Conservation (phyloP, 2,888 invertebrate species). For the Tromatobia lineatoria region DNA sequence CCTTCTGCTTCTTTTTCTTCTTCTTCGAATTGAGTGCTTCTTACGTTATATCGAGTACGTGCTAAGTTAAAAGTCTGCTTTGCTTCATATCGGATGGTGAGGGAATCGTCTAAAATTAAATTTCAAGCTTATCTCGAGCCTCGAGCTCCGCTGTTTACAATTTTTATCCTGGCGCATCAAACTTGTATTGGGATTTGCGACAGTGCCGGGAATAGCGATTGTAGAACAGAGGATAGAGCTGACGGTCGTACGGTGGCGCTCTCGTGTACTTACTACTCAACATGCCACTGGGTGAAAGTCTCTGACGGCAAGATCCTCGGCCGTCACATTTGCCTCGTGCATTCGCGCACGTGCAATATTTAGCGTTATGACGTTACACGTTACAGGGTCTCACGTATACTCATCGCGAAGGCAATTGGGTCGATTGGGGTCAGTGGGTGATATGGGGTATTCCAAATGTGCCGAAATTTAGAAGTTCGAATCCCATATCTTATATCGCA, state of each 20-base stretch:
- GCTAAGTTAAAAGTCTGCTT: not conserved
- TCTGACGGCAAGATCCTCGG: slow-evolving; percentile 42
- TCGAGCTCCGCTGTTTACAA: not conserved
- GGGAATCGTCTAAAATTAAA: slow-evolving; percentile 8
- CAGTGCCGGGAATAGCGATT: not conserved
- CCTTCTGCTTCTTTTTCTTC: slow-evolving; percentile 56
- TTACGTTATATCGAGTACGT: slow-evolving; percentile 1
- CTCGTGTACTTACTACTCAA: slow-evolving; percentile 5
- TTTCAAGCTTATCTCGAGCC: not conserved
- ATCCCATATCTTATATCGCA: not conserved
- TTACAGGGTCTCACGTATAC: slow-evolving; percentile 46
- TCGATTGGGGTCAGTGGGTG: slow-evolving; percentile 16
- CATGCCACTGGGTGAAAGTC: slow-evolving; percentile 65
- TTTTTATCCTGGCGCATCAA: not conserved
- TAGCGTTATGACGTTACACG: slow-evolving; percentile 54
- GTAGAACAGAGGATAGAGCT: not conserved
- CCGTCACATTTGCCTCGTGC: slow-evolving; percentile 59
- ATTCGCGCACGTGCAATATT: slow-evolving; percentile 47
- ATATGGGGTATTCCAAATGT: slow-evolving; percentile 9
- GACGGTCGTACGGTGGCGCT: not conserved
- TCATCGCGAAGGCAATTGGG: not conserved
- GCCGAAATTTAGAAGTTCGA: not conserved
- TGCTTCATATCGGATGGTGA: not conserved
- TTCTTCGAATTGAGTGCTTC: slow-evolving; percentile 4
- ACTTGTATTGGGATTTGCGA: not conserved